Evolutionary conservation across 2,113 vertebrate species (phyloP).

Genomic region (Macrotis lagotis): DNA sequence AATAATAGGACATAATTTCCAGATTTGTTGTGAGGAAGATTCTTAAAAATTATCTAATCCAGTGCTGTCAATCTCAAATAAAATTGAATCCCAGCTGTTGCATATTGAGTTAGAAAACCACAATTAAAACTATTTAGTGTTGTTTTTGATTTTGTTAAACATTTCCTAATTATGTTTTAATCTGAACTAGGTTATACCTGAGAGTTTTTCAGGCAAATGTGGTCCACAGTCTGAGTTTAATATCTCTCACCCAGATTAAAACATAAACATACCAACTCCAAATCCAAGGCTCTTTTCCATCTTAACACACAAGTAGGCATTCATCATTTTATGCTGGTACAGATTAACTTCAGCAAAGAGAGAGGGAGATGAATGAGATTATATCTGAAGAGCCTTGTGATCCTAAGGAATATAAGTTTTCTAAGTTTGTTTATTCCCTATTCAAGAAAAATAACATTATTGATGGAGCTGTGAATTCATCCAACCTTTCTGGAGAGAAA

Average conservation of each 20-base stretch:
- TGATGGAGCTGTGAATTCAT: no score
- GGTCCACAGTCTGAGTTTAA: not conserved
- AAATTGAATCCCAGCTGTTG: not conserved
- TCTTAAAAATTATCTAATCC: not conserved
- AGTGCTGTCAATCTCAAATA: not conserved
- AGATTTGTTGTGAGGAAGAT: not conserved
- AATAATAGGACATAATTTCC: not conserved
- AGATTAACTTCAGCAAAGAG: not conserved
- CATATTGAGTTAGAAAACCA: not conserved
- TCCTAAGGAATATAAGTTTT: not conserved
- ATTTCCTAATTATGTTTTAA: not conserved
- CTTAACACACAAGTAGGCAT: not conserved
- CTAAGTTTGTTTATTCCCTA: not conserved
- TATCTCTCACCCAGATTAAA: not conserved
- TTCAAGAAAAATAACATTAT: conserved; percentile 32
- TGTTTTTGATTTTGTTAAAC: not conserved
- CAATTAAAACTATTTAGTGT: not conserved
- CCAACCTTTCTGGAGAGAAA: no score
- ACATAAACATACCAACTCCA: not conserved
- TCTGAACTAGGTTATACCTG: not conserved
- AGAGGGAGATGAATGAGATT: not conserved
- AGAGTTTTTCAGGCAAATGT: not conserved
- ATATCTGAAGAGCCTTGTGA: not conserved
- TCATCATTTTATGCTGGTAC: not conserved
- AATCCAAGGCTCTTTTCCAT: not conserved